Evolutionary conservation across 1,140 invertebrate genomes (phyloP), one percentile per base, ranked within the genome.

Genomic region (Leguminivora glycinivorella): DNA sequence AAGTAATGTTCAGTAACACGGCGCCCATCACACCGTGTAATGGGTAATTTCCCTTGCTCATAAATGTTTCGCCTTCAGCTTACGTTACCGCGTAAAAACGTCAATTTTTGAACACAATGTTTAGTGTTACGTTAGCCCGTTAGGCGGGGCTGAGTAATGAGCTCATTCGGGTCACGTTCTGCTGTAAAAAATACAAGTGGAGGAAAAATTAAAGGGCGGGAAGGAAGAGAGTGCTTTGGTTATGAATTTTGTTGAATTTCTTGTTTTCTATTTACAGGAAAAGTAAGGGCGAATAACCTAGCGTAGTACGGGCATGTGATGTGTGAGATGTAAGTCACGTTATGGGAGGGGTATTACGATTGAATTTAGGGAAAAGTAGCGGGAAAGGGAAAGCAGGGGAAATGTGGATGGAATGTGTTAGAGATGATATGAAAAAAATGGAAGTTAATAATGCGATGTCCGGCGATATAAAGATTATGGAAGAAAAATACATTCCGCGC

Each of bases 91-190:
- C 58, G 58, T 63, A 63, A 63, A 63, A 63, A 63, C 58, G 58
- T 63, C 58, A 63, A 63, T 63, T 63, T 63, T 63, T 63, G 58
- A 63, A 63, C 58, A 63, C 58, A 63, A 19, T 63, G 58, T 63
- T 63, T 31, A 63, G 58, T 22, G 47, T 60, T 31, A 60, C 10
- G 58, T 17, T 29, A 31, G 58, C 26, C 58, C 10, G 58, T 17
- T 29, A 31, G 58, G 58, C 58, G 58, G 7, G 58, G 58, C 25
- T 63, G 25, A 58, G 56, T 58, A 31, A 63, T 63, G 58, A 63
- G 58, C 34, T 63, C 25, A 63, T 63, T 26, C 29, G 25, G 58
- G 58, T 63, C 58, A 63, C 58, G 58, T 63, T 63, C 17, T 63
- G 58, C 34, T 29, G 25, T 63, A 31, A 63, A 63, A 40, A 60